Conservation (phyloP, 2,113 vertebrate genomes). For the Myrmophylax atrothorax region DNA sequence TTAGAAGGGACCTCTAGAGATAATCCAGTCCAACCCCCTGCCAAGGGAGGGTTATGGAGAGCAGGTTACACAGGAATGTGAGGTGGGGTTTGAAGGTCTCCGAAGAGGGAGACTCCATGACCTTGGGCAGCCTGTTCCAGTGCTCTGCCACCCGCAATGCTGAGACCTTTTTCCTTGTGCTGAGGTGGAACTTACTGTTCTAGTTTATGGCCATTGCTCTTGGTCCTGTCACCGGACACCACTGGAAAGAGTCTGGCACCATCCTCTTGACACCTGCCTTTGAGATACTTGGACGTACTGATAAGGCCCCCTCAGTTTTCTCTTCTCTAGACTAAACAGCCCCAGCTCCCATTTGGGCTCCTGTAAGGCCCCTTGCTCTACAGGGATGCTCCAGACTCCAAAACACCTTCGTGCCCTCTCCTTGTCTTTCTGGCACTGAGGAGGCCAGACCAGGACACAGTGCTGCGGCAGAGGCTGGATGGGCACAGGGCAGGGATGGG, state of each 20-base stretch:
- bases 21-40: neutral
- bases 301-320: neutral
- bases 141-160: neutral
- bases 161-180: neutral
- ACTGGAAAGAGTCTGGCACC: neutral
- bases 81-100: too few species aligned
- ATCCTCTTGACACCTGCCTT: rapidly evolving
- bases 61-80: neutral
- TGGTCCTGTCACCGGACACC: rapidly evolving
- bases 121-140: neutral
- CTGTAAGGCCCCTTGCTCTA: too few species aligned
- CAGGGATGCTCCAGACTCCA: neutral
- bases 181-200: neutral
- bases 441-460: neutral
- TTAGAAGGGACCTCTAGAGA: neutral
- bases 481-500: too few species aligned
- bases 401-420: rapidly evolving
- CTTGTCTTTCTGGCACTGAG: too few species aligned
- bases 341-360: neutral
- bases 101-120: neutral
- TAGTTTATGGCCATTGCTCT: neutral
- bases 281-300: rapidly evolving
- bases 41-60: neutral
- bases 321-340: neutral
- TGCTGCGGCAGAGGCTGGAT: too few species aligned